These are phyloP conservation scores for Oeneis ivallda DNA, from an alignment of 2,888 invertebrate genomes.

Conservation along the genomic window DNA sequence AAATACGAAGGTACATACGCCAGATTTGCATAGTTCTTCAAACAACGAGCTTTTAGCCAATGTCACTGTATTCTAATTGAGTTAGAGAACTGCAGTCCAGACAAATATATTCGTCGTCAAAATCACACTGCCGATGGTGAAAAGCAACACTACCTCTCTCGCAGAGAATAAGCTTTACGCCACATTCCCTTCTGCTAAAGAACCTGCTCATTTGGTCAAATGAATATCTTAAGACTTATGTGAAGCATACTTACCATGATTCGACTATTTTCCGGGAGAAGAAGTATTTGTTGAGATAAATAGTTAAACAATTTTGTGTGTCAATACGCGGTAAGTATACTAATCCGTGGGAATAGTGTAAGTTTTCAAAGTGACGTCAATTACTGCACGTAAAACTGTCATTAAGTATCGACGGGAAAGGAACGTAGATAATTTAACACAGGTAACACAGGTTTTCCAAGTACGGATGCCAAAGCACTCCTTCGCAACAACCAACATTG, in stretches of 20 bases:
- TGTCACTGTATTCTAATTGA: conserved; percentile 1
- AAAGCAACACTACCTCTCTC: neutral
- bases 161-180: neutral
- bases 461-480: no score
- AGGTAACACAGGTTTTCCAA: no score
- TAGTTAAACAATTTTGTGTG: neutral
- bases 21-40: neutral
- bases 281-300: neutral
- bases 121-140: neutral
- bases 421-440: no score
- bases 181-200: neutral
- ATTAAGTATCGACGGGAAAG: no score
- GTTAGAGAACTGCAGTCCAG: neutral
- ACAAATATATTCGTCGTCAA: conserved; percentile 4
- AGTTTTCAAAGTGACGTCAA: no score
- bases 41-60: neutral
- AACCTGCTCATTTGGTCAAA: neutral
- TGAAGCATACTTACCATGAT: neutral
- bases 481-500: no score
- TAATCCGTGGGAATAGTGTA: no score
- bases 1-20: neutral
- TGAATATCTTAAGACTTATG: neutral
- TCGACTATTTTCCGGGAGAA: neutral
- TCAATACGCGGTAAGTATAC: no score
- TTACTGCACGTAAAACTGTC: no score